phyloP scores from a whole-genome alignment of 2,113 vertebrate species.

The Genyomyrus donnyi region DNA sequence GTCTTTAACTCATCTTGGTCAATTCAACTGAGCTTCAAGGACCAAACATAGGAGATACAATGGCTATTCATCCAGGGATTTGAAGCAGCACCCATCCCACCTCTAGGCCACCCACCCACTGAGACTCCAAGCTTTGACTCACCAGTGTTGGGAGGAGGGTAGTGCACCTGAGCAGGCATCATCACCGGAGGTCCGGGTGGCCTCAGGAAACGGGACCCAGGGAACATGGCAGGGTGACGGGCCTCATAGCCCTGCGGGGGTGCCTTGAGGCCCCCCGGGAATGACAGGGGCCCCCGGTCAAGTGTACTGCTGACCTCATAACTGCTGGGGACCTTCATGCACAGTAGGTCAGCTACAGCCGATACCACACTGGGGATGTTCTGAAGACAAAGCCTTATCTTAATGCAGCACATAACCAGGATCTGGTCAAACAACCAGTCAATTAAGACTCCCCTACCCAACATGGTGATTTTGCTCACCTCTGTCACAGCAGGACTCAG shows the following conservation, averaged over 20 bases:
- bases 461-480: constrained; percentile 57
- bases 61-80: neutral
- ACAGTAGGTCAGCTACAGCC: constrained; percentile 78
- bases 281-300: constrained; percentile 59
- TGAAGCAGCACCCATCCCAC: neutral
- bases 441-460: neutral
- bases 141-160: constrained; percentile 59
- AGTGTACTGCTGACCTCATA: constrained; percentile 81
- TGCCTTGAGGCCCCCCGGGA: constrained; percentile 59
- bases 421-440: neutral
- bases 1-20: neutral
- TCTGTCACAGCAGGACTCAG: constrained; percentile 82
- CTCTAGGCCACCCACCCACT: neutral
- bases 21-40: neutral
- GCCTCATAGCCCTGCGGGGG: constrained; percentile 53
- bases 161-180: constrained; percentile 49
- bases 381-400: constrained; percentile 43
- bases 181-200: constrained; percentile 46
- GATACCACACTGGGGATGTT: constrained; percentile 79
- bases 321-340: constrained; percentile 70
- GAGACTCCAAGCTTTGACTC: constrained; percentile 36
- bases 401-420: neutral
- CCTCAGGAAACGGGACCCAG: constrained; percentile 53
- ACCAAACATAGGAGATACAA: neutral
- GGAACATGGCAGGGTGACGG: constrained; percentile 46